Percentiles rank a stretch among this genome's conserved stretches.
phyloP scores from a whole-genome alignment of 2,888 invertebrate genomes.

The Mythimna vitellina region DNA sequence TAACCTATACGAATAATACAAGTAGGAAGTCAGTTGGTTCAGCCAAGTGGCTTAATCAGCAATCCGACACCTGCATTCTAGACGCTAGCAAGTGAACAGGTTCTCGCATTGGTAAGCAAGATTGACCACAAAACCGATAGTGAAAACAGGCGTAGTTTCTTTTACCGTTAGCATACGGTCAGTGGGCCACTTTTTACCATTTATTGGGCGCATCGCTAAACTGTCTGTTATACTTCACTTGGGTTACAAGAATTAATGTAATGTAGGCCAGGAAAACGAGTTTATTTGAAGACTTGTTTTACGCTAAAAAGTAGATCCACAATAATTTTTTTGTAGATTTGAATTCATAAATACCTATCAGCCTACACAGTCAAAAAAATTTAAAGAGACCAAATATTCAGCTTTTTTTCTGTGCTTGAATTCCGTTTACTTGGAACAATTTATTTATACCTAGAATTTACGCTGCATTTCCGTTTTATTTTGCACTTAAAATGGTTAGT shows the following conservation, averaged over 20 bases:
- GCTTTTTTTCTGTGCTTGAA: background rate
- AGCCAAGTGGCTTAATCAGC: conserved; percentile 27
- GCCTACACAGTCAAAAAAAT: background rate
- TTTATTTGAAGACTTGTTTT: conserved; percentile 61
- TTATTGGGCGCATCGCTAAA: conserved; percentile 80
- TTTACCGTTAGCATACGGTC: conserved; percentile 83
- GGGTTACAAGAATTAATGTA: conserved; percentile 50
- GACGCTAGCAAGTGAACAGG: conserved; percentile 56
- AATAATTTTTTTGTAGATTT: conserved; percentile 30
- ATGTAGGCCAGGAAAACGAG: conserved; percentile 57
- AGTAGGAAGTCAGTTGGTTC: background rate
- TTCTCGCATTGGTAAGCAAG: conserved; percentile 60
- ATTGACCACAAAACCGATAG: conserved; percentile 72
- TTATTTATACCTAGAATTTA: background rate
- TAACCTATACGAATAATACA: conserved; percentile 13
- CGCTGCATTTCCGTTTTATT: conserved; percentile 39
- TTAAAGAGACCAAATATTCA: conserved; percentile 6
- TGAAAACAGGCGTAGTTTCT: conserved; percentile 75
- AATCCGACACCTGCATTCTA: conserved; percentile 38
- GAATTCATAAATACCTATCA: conserved; percentile 15
- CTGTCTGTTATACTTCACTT: conserved; percentile 75
- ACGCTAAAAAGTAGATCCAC: conserved; percentile 36
- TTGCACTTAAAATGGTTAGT: conserved; percentile 16
- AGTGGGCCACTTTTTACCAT: conserved; percentile 87
- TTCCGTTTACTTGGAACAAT: conserved; percentile 2